phyloP scores from a whole-genome alignment of 2,797 vertebrate species.

The Gymnocypris eckloni region DNA sequence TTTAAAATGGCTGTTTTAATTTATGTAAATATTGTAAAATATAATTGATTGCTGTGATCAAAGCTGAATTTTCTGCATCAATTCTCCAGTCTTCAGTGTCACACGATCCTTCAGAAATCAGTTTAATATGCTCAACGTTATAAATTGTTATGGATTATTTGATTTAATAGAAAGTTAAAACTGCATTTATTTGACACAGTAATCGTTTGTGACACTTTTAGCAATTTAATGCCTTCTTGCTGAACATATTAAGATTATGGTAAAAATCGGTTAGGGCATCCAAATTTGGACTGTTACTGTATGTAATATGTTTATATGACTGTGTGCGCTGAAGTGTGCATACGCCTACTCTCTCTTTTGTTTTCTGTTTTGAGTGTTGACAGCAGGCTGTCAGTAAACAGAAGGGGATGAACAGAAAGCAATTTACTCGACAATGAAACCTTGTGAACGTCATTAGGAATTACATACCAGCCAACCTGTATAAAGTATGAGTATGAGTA shows the following conservation, averaged over 20 bases:
- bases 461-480: not conserved
- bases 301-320: constrained; percentile 13
- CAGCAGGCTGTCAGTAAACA: constrained; percentile 39
- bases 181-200: not conserved
- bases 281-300: not conserved
- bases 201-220: not conserved
- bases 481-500: not conserved
- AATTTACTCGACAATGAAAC: constrained; percentile 27
- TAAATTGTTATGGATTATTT: not conserved
- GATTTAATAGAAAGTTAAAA: constrained; percentile 1
- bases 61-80: not conserved
- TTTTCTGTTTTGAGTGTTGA: constrained; percentile 41
- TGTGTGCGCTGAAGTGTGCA: not conserved
- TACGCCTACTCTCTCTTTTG: not conserved
- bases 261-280: not conserved
- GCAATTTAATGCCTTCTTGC: not conserved
- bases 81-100: not conserved
- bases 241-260: not conserved
- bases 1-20: not conserved
- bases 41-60: not conserved
- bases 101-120: not conserved
- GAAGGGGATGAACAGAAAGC: constrained; percentile 19
- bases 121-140: not conserved
- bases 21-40: not conserved
- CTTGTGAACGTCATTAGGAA: constrained; percentile 5